Base-by-base conservation (phyloP, 2,113 vertebrate genomes). In the Paracanthobrama guichenoti region DNA sequence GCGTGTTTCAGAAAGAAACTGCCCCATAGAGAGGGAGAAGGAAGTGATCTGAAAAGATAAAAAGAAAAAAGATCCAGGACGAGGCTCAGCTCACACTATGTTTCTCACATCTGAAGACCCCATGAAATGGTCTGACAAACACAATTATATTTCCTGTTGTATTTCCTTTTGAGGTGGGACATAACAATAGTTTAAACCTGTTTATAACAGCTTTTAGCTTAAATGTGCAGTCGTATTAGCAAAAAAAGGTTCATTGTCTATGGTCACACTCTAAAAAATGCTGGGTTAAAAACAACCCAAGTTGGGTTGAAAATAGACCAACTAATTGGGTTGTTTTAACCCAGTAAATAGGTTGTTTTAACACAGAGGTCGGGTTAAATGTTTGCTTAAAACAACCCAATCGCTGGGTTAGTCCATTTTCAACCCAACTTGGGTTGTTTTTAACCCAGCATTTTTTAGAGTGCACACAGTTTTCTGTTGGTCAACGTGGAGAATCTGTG, bases 41-140 rank as follows among this genome's bases (percentile, higher is more conserved):
- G 31, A 90, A 92, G 92, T 91, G 92, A 93, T 92, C 91, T 67
- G 67, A 44, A 87, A 59, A 82, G 4, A n/a, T 78, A 76, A 62
- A 79, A 31, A 71, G 14, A 62, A 50, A 57, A 79, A 59, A 73
- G 53, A 76, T 76, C 44, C 24, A 74, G 44, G 24, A 26, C 0
- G 35, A 42, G 66, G 66, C 39, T 42, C 11, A 10, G 18, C 10
- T 69, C 20, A 39, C 66, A 42, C 22, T 31, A 20, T 14, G 57
- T 79, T 73, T 73, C 31, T 42, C 53, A 59, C 28, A 16, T 59
- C 59, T 79, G 42, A 73, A 79, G n/a, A 59, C 11, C 39, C 12
- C 31, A 78, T 42, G 53, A 42, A 78, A 39, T n/a, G 50, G 20
- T 77, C 31, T 39, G 53, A 57, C 6, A 12, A 39, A 14, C 11